These are phyloP conservation scores for Patagioenas fasciata DNA, from an alignment of 2,113 vertebrate species.

Conservation along the genomic window DNA sequence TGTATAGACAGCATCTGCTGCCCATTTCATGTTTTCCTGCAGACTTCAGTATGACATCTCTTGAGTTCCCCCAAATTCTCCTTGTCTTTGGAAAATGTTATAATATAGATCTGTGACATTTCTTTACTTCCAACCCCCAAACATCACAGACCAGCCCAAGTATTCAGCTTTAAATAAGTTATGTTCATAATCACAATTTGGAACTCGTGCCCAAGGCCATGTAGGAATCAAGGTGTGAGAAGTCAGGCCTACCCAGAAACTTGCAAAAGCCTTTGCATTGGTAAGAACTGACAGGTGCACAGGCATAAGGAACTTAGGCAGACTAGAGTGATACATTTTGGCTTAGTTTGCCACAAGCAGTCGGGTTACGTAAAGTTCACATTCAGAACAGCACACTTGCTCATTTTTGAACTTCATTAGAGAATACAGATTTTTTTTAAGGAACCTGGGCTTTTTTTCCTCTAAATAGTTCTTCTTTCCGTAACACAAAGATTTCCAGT, in stretches of 20 bases:
- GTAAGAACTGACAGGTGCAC: neutral
- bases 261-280: neutral
- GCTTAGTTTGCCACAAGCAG: neutral
- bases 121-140: neutral
- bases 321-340: neutral
- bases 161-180: neutral
- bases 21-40: neutral
- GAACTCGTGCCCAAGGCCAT: neutral
- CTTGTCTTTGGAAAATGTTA: neutral
- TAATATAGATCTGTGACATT: neutral
- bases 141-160: neutral
- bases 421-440: neutral
- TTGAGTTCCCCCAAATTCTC: neutral
- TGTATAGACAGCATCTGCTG: neutral
- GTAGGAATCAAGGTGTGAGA: neutral
- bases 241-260: neutral
- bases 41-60: neutral
- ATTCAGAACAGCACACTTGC: neutral
- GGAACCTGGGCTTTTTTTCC: neutral
- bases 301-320: neutral
- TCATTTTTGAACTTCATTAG: neutral
- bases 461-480: neutral
- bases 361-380: neutral
- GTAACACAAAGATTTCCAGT: neutral
- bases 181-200: neutral